Evolutionary conservation across 2,797 vertebrate genomes (phyloP), one percentile per base, ranked within the genome.

Genomic region (Arrhamphus sclerolepis): DNA sequence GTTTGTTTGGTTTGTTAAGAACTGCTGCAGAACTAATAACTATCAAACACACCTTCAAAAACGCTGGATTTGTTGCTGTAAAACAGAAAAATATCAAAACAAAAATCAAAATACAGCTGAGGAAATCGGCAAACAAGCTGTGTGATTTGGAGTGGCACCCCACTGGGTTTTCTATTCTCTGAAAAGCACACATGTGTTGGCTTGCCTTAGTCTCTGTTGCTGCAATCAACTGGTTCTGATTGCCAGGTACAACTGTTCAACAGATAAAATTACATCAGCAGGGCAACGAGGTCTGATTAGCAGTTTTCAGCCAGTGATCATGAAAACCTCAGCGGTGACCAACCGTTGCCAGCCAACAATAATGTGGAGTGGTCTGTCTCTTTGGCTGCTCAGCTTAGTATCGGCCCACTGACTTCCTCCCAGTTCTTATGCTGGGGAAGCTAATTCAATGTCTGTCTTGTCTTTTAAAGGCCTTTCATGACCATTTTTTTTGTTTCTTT

Each of bases 271-370:
- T 34, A 34, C 42, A 74, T 31, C 62, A 38, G 60, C 31, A 16
- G 50, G 61, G 21, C 34, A 55, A 50, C 54, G 53, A 63, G 60
- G 39, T 71, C 13, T 58, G 55, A 70, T 56, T 55, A 38, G 52
- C 49, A 50, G 54, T 49, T 71, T 61, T 34, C 28, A 50, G 44
- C 31, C 59, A 31, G 28, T 42, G 22, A 64, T 67, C 26, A 46
- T 50, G 50, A 43, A 42, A 40, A 46, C 22, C 20, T 38, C 58
- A 57, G 49, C 56, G 39, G 60, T 11, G 50, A 51, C 40, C 49
- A 66, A 39, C 41, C 6, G 29, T 7, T 18, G 9, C 11, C 14
- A 29, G 54, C 54, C 61, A 59, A 48, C 40, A 34, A 46, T 46
- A 20, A 39, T 13, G 34, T 14, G 10, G 55, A 18, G 26, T 13